phyloP scores from a whole-genome alignment of 2,113 vertebrate species.

The Otis tarda region DNA sequence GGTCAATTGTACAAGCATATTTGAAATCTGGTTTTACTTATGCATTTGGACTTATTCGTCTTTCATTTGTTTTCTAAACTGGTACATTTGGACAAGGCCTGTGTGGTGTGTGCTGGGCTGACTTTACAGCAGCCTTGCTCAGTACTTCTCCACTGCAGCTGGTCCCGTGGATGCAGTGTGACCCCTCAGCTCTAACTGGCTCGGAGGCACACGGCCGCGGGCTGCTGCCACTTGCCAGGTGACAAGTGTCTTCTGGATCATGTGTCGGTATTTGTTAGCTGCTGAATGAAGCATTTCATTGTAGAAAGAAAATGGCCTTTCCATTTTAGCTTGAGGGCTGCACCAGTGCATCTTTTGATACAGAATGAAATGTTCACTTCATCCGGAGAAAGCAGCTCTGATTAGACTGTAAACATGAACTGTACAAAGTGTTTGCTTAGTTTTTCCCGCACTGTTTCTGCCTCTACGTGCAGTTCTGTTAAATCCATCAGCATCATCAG shows the following conservation, averaged over 20 bases:
- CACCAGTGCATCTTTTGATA: not conserved
- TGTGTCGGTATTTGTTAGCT: rapidly evolving
- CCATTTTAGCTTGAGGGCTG: not conserved
- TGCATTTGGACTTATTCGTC: not conserved
- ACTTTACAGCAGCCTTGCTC: not conserved
- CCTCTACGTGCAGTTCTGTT: not conserved
- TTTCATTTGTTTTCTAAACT: not conserved
- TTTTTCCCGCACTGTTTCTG: not conserved
- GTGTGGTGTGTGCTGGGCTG: not conserved
- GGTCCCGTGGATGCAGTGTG: rapidly evolving
- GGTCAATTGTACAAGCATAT: not conserved
- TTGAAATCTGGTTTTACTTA: not conserved
- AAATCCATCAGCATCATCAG: not conserved
- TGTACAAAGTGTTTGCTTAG: not conserved
- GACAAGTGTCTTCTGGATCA: not conserved
- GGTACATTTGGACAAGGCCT: not conserved
- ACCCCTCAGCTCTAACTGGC: not conserved
- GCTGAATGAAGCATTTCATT: not conserved
- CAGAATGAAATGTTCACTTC: not conserved
- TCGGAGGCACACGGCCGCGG: not conserved
- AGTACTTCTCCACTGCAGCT: not conserved
- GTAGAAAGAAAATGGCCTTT: not conserved
- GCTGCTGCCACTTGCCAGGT: not conserved
- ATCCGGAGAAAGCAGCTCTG: not conserved
- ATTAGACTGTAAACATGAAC: not conserved